phyloP scores from a whole-genome alignment of 2,113 vertebrate species.

The Thermophis baileyi region DNA sequence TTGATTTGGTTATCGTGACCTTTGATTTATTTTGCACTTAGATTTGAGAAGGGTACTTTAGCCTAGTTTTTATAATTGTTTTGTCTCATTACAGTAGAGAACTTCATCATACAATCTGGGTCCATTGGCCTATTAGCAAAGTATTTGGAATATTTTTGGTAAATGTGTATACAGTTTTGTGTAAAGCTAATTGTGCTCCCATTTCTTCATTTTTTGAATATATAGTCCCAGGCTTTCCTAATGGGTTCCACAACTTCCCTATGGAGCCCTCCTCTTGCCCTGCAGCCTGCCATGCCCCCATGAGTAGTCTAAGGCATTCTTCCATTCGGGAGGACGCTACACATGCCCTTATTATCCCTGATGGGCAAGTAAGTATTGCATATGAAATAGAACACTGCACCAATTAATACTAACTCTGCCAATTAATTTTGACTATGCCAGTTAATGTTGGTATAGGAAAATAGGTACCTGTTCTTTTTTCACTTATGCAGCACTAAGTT shows the following conservation, averaged over 20 bases:
- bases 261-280: slow-evolving; percentile 75
- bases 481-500: neutral
- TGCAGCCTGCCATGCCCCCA: slow-evolving; percentile 59
- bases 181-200: neutral
- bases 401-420: neutral
- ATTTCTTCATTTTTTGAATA: slow-evolving; percentile 80
- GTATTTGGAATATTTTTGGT: neutral
- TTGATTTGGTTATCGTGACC: neutral
- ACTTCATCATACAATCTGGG: neutral
- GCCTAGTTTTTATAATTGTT: neutral
- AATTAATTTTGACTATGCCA: neutral
- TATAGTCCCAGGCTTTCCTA: slow-evolving; percentile 85
- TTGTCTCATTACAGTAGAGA: fast-evolving
- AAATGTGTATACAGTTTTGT: fast-evolving
- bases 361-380: slow-evolving; percentile 83
- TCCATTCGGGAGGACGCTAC: slow-evolving; percentile 87
- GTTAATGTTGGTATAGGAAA: neutral
- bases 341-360: slow-evolving; percentile 85
- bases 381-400: neutral
- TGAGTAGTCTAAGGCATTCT: slow-evolving; percentile 76
- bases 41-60: neutral
- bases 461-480: neutral
- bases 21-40: neutral
- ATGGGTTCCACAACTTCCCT: slow-evolving; percentile 90
- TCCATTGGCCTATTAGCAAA: neutral